Conservation (phyloP, 23 tunicate species). For the Ciona savignyi region DNA sequence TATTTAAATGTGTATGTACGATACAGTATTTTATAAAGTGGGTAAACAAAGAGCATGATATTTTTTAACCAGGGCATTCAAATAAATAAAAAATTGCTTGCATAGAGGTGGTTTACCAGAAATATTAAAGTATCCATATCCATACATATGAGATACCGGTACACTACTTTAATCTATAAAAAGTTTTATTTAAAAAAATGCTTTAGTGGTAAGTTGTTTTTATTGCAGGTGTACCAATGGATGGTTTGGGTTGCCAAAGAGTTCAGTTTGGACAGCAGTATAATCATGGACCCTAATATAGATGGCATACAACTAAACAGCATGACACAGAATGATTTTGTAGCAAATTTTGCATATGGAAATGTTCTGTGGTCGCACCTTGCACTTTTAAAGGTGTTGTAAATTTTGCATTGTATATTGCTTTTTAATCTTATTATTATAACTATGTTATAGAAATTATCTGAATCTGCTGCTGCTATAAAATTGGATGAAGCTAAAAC, state of each 20-base stretch:
- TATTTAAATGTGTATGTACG: too few relatives aligned
- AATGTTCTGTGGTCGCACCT: constrained; percentile 47
- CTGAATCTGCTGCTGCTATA: constrained; percentile 5
- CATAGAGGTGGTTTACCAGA: too few relatives aligned
- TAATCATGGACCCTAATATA: constrained; percentile 31
- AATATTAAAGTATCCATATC: too few relatives aligned
- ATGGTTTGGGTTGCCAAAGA: constrained; percentile 84
- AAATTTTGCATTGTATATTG: not conserved
- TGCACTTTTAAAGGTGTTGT: constrained; percentile 40
- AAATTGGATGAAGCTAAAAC: not conserved
- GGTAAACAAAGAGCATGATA: too few relatives aligned
- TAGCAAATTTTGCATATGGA: constrained; percentile 64
- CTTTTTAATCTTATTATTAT: not conserved
- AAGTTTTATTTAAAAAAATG: too few relatives aligned
- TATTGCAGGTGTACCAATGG: constrained; percentile 59
- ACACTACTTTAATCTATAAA: too few relatives aligned
- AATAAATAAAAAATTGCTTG: too few relatives aligned
- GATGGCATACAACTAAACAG: constrained; percentile 41
- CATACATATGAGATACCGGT: too few relatives aligned
- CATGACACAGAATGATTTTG: constrained; percentile 41
- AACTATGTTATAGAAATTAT: not conserved
- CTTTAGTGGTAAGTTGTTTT: not conserved
- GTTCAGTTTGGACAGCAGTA: constrained; percentile 27
- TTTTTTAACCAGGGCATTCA: too few relatives aligned
- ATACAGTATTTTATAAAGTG: too few relatives aligned